Percentiles rank a stretch among this genome's conserved stretches.
phyloP scores from a whole-genome alignment of 2,797 vertebrate species.

The Lepilemur septentrionalis region DNA sequence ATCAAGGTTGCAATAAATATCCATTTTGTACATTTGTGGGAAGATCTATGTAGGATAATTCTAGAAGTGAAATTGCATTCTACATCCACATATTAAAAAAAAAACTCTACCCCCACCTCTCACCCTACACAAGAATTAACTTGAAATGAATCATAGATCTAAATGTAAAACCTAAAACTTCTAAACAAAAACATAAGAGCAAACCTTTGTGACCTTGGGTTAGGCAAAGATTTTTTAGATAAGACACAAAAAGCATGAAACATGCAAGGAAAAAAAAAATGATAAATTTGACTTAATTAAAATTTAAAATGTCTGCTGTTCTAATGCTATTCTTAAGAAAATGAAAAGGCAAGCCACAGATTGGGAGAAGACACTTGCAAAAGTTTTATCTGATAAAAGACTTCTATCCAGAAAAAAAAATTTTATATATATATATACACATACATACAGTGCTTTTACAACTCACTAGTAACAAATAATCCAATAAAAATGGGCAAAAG shows the following conservation, averaged over 20 bases:
- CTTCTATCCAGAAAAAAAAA: not conserved
- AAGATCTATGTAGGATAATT: not conserved
- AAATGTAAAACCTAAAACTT: not conserved
- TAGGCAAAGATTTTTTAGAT: not conserved
- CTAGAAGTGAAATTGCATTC: not conserved
- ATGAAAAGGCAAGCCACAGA: not conserved
- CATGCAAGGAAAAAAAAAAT: not conserved
- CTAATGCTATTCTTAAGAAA: not conserved
- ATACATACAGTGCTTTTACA: not conserved
- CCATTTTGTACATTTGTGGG: not conserved
- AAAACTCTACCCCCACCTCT: not conserved
- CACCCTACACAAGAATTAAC: not conserved
- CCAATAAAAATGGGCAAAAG: not conserved
- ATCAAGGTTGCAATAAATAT: not conserved
- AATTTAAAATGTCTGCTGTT: not conserved
- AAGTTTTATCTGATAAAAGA: not conserved
- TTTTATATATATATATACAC: not conserved
- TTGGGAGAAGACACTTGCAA: not conserved
- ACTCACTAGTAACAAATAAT: not conserved
- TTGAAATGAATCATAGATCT: not conserved
- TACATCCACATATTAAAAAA: not conserved
- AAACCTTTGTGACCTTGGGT: not conserved
- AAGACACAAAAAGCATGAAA: not conserved
- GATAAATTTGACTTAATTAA: not conserved
- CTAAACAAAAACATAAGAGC: not conserved